These are phyloP conservation scores for Bradypus variegatus DNA, from an alignment of 2,797 vertebrate species.

Conservation along the genomic window DNA sequence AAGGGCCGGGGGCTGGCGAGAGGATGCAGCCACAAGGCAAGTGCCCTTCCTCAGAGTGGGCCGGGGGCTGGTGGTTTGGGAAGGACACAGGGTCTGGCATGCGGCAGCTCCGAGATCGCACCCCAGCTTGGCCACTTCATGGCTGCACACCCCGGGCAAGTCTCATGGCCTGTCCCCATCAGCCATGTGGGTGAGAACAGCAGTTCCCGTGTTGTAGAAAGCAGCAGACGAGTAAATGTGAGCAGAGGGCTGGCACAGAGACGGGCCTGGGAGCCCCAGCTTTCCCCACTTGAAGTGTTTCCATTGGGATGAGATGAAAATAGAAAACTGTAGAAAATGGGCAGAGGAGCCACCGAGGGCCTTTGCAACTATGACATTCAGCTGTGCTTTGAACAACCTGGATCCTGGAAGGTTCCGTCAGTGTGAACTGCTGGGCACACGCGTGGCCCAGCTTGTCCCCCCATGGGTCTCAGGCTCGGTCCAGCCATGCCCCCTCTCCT, in stretches of 20 bases:
- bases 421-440: neutral
- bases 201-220: neutral
- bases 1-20: neutral
- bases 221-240: no score
- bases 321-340: neutral
- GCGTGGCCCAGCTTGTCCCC: neutral
- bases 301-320: no score
- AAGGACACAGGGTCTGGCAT: neutral
- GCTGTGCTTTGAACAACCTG: rapidly evolving
- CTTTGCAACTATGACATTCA: rapidly evolving
- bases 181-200: rapidly evolving
- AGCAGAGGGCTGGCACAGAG: neutral
- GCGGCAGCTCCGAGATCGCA: neutral
- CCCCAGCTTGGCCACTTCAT: neutral
- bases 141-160: neutral
- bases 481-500: neutral
- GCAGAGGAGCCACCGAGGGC: neutral
- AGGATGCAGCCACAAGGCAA: neutral
- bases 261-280: no score
- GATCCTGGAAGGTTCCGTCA: no score
- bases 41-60: rapidly evolving
- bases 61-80: neutral
- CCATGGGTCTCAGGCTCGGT: neutral
- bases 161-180: neutral
- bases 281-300: no score